Evolutionary conservation across 2,113 vertebrate species (phyloP), one percentile per base, ranked within the genome.

Genomic region (Plotosus lineatus): DNA sequence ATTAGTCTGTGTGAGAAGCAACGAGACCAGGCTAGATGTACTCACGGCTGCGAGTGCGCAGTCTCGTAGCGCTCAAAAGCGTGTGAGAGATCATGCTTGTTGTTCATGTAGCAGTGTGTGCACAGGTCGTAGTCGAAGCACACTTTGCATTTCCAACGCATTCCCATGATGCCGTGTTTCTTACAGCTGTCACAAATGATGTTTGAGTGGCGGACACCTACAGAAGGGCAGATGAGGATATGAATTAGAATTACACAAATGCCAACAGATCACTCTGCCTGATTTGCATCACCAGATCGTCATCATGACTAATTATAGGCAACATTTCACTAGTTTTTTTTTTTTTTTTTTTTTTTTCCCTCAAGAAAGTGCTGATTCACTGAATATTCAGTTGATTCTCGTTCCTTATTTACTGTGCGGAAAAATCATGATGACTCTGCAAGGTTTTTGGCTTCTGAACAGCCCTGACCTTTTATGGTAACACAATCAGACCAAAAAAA

Each of bases 141-240:
- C 85, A 96, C 92, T 4, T 96, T 96, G 90, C 98, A 99, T 79
- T 98, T 99, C 98, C 98, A 99, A 60, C 98, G 94, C 98, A 99
- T 98, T 58, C 98, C 98, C 31, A 96, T 95, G 58, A 99, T 96
- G 0, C 97, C 98, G 0, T 98, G 97, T 89, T 97, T 99, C 94
- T 97, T 98, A 89, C 98, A 99, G 87, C 95, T 97, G 91, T 99
- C 97, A 2, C 98, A 99, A 90, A 99, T 98, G 87, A 99, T 98
- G 89, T 99, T 99, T 78, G 97, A 97, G 88, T 99, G 98, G 17
- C 97, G 97, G 33, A 99, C 96, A 11, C 98, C 98, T 99, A 73
- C 4, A 33, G 38, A 55, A 66, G 50, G 73, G 51, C 66, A 72
- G 46, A 61, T 1, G 6, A 11, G 21, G 14, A 44, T 6, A 77